Evolutionary conservation across 2,797 vertebrate species (phyloP).

Genomic region (Pangasius sanitwongsei): DNA sequence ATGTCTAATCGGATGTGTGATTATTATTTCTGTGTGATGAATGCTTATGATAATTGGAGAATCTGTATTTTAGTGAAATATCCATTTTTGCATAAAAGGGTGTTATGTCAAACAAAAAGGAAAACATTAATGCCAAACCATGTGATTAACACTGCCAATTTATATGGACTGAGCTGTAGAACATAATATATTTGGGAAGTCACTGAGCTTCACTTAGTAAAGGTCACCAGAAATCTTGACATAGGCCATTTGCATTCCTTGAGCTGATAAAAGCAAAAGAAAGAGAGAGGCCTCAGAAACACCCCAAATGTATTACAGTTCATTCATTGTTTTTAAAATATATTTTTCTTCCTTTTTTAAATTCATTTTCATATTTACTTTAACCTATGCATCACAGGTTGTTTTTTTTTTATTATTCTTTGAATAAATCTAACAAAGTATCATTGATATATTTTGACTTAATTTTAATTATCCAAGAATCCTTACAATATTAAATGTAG

Average conservation of each 20-base stretch:
- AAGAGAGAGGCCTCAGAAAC: no score
- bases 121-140: neutral
- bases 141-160: neutral
- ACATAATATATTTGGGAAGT: neutral
- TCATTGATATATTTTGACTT: neutral
- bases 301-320: neutral
- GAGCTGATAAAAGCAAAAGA: neutral
- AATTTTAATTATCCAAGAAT: neutral
- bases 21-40: no score
- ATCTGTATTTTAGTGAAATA: neutral
- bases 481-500: neutral
- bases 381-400: neutral
- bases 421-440: neutral
- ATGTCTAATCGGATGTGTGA: neutral
- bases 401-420: neutral
- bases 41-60: neutral
- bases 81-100: neutral
- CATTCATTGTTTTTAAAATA: neutral
- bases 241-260: neutral
- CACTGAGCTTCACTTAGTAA: neutral
- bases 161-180: neutral
- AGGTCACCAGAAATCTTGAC: neutral
- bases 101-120: neutral
- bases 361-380: neutral
- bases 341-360: neutral